phyloP scores from a whole-genome alignment of 2,797 vertebrate species.

The Microcaecilia unicolor region DNA sequence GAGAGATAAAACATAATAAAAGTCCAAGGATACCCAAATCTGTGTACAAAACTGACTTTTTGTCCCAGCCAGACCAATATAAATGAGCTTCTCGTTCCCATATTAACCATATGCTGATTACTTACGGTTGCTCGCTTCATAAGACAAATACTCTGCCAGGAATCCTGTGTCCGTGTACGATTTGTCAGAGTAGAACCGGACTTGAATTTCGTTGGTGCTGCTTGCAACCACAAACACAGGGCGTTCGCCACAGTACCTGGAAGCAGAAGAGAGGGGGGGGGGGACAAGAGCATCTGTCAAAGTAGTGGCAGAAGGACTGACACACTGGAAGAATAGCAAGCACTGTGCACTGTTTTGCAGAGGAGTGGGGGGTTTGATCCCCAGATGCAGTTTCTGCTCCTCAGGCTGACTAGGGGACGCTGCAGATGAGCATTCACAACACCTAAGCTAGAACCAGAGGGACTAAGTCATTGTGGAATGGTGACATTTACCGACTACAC shows the following conservation, averaged over 20 bases:
- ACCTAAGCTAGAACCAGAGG: too few relatives aligned
- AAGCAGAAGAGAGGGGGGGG: background rate
- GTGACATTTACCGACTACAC: too few relatives aligned
- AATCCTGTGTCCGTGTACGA: conserved; percentile 84
- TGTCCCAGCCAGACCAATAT: too few relatives aligned
- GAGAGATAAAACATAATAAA: too few relatives aligned
- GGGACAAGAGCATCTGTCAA: background rate
- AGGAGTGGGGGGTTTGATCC: too few relatives aligned
- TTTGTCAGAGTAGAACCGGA: conserved; percentile 67
- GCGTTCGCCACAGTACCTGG: conserved; percentile 71
- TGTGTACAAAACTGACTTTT: too few relatives aligned
- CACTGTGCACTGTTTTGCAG: background rate
- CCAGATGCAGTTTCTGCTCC: too few relatives aligned
- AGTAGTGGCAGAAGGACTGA: background rate
- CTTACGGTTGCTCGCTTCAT: conserved; percentile 75
- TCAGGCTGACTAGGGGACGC: too few relatives aligned
- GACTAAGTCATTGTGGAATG: too few relatives aligned
- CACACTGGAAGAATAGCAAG: background rate
- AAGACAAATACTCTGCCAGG: conserved; percentile 60
- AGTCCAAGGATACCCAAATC: too few relatives aligned
- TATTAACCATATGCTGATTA: conserved; percentile 79
- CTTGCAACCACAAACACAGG: conserved; percentile 52
- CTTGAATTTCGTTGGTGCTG: conserved; percentile 46
- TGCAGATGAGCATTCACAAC: too few relatives aligned
- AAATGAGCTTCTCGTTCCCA: too few relatives aligned